Conservation (phyloP, 2,888 invertebrate species). For the Leptopilina syphax region DNA sequence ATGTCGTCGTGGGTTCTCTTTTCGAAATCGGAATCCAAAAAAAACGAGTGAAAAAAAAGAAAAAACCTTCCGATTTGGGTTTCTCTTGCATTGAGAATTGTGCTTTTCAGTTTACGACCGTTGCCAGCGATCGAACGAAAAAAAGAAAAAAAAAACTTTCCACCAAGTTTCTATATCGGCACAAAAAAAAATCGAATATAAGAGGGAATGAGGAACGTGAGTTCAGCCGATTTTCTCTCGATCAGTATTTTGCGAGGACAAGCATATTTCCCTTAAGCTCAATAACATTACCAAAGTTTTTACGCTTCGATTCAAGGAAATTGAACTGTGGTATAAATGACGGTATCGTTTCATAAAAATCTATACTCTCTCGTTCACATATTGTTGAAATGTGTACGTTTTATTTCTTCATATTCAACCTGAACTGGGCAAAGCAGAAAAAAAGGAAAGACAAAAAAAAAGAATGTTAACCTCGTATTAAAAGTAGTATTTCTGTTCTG, state of each 20-base stretch:
- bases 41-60: neutral
- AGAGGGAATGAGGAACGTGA: conserved; percentile 9
- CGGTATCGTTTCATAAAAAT: conserved; percentile 14
- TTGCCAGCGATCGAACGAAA: conserved; percentile 13
- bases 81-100: conserved; percentile 22
- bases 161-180: too few species aligned
- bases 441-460: too few species aligned
- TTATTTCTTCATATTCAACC: neutral
- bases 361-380: conserved; percentile 18
- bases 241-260: conserved; percentile 34
- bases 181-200: too few species aligned
- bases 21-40: conserved; percentile 4
- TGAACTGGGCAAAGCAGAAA: too few species aligned
- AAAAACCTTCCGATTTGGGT: conserved; percentile 29
- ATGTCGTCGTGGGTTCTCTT: conserved; percentile 9
- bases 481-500: too few species aligned
- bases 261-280: conserved; percentile 36
- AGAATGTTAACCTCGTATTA: too few species aligned
- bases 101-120: conserved; percentile 22
- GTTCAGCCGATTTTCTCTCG: conserved; percentile 5
- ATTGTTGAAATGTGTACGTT: neutral
- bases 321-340: conserved; percentile 35
- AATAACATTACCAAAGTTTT: conserved; percentile 35
- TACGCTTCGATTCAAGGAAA: conserved; percentile 37
- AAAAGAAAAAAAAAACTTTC: too few species aligned